Conservation (phyloP, 2,888 invertebrate species). For the Eristalis tenax region DNA sequence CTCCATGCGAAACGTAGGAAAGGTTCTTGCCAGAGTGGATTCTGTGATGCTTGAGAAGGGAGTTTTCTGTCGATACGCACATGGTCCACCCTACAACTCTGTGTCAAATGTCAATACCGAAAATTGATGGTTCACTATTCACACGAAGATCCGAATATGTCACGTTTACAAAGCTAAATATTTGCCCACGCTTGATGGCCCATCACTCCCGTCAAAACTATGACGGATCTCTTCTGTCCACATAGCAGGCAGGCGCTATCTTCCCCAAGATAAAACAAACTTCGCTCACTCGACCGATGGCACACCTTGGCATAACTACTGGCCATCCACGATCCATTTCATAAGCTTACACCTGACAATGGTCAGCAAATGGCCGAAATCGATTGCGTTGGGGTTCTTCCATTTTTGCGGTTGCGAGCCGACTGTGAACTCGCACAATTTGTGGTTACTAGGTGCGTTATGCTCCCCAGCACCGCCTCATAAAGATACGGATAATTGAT, state of each 20-base stretch:
- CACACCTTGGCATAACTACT: neutral
- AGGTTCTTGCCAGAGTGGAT: too few species aligned
- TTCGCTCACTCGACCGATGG: neutral
- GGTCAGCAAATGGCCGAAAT: neutral
- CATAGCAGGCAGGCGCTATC: neutral
- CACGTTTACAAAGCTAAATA: too few species aligned
- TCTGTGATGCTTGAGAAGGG: too few species aligned
- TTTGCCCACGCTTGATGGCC: too few species aligned
- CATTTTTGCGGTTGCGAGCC: neutral
- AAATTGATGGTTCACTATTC: neutral
- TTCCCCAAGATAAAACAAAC: neutral
- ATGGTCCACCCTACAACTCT: neutral
- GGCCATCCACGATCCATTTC: neutral
- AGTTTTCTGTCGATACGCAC: too few species aligned
- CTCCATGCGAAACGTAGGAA: too few species aligned
- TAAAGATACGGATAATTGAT: slow-evolving; percentile 30
- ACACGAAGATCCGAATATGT: neutral
- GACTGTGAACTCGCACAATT: neutral
- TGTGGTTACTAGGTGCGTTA: slow-evolving; percentile 6
- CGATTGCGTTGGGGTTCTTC: too few species aligned
- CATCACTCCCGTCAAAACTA: too few species aligned
- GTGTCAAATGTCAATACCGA: neutral
- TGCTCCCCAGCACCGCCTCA: slow-evolving; percentile 5
- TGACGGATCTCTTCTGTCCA: neutral
- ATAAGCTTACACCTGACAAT: neutral